Evolutionary conservation across 2,888 invertebrate species (phyloP), one percentile per base, ranked within the genome.

Genomic region (Linnaemya vulpina): DNA sequence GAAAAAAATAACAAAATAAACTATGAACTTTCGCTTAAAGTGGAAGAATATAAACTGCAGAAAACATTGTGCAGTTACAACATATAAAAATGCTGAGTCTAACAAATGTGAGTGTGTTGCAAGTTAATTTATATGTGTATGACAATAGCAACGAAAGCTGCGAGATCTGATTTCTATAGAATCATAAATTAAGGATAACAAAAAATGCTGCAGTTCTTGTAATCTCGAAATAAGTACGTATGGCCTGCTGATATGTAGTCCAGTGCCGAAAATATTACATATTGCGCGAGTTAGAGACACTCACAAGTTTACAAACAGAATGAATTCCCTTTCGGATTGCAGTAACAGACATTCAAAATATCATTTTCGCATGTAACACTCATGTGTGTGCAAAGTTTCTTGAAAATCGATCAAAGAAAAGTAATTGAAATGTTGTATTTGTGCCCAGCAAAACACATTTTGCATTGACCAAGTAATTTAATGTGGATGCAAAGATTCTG

Each of bases 1-100:
- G 73, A 70, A 63, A 53, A 75, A 65, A 43, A 75, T 55, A 62
- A n/a, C n/a, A n/a, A 81, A 78, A 81, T 49, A 70, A 80, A 75
- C 65, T 68, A 68, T 55, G 49, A 71, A 70, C 62, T 65, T 68
- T n/a, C 46, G 43, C 63, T 55, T 43, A 70, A 68, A 58, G 35
- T 67, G 43, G 60, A 10, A 40, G 74, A 68, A 68, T 70, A 55
- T 4, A 53, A 70, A 55, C 11, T 68, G 73, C 74, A 77, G 25
- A 65, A 83, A 35, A 62, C 55, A 46, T 67, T 71, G 62, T 74
- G 74, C 73, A 74, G 73, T 43, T 82, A n/a, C 30, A 70, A 60
- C 35, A 49, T n/a, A 38, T 49, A n/a, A 49, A 60, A 77, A 71
- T 62, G 81, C 43, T 68, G 13, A 40, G n/a, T 40, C 10, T 11